Conservation (phyloP, 2,888 invertebrate species). For the Halictus quadricinctus region DNA sequence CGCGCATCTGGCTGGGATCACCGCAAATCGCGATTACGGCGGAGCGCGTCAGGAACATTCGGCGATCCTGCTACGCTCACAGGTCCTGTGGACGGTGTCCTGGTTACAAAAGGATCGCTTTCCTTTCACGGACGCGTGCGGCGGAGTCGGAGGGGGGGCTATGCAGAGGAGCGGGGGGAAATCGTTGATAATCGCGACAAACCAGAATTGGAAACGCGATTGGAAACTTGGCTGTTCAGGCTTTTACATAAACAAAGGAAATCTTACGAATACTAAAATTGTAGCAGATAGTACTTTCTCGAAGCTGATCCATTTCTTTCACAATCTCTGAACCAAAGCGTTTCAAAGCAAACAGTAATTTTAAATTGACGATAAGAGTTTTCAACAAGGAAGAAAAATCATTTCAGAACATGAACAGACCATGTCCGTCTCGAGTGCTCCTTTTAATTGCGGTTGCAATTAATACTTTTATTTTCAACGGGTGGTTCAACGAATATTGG, state of each 20-base stretch:
- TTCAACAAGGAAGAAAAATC: no score
- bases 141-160: constrained; percentile 6
- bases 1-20: neutral
- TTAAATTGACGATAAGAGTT: no score
- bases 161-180: neutral
- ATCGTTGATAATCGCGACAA: constrained; percentile 26
- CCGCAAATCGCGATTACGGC: constrained; percentile 41
- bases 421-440: neutral
- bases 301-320: no score
- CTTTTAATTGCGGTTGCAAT: neutral
- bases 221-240: constrained; percentile 11
- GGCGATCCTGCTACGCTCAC: constrained; percentile 53
- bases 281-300: neutral
- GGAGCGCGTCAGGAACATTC: constrained; percentile 56
- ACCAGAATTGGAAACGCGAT: neutral
- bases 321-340: no score
- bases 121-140: constrained; percentile 20
- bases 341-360: no score
- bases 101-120: constrained; percentile 54
- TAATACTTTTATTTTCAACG: neutral
- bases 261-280: no score
- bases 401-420: no score
- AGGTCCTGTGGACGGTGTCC: constrained; percentile 62
- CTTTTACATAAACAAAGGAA: neutral
- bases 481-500: neutral